Percentiles rank a stretch among this genome's conserved stretches.
Evolutionary conservation across 2,888 invertebrate genomes (phyloP).

Genomic region (Oscheius onirici): DNA sequence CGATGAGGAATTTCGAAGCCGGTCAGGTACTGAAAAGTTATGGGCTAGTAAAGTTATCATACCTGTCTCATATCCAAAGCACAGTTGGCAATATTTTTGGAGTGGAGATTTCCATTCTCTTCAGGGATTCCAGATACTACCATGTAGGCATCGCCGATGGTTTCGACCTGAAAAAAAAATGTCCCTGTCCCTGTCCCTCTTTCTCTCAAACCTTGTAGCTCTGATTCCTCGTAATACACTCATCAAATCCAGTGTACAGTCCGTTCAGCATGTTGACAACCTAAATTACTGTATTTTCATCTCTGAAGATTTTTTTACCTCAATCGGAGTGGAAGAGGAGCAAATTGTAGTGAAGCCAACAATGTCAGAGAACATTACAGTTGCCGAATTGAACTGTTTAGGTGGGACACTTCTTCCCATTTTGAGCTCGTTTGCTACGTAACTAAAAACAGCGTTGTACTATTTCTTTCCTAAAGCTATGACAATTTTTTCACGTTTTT

Average conservation of each 20-base stretch:
- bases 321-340: constrained; percentile 64
- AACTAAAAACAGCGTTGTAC: constrained; percentile 46
- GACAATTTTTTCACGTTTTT: too few relatives aligned
- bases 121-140: constrained; percentile 67
- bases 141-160: constrained; percentile 70
- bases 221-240: constrained; percentile 59
- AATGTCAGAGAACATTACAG: constrained; percentile 62
- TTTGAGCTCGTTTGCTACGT: constrained; percentile 68
- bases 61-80: constrained; percentile 64
- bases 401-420: constrained; percentile 67
- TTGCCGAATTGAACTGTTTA: constrained; percentile 61
- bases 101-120: constrained; percentile 65
- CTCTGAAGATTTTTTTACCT: constrained; percentile 41
- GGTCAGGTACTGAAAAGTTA: constrained; percentile 62
- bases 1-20: constrained; percentile 64
- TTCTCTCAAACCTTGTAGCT: constrained; percentile 50
- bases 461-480: too few relatives aligned
- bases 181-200: neutral
- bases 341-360: constrained; percentile 68
- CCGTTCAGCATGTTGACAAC: constrained; percentile 69
- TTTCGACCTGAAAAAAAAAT: constrained; percentile 59
- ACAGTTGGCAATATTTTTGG: constrained; percentile 61
- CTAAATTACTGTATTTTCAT: constrained; percentile 12
- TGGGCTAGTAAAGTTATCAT: too few relatives aligned
- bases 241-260: constrained; percentile 68